Conservation (phyloP, 23 tunicate genomes). For the Trididemnum miniatum region DNA sequence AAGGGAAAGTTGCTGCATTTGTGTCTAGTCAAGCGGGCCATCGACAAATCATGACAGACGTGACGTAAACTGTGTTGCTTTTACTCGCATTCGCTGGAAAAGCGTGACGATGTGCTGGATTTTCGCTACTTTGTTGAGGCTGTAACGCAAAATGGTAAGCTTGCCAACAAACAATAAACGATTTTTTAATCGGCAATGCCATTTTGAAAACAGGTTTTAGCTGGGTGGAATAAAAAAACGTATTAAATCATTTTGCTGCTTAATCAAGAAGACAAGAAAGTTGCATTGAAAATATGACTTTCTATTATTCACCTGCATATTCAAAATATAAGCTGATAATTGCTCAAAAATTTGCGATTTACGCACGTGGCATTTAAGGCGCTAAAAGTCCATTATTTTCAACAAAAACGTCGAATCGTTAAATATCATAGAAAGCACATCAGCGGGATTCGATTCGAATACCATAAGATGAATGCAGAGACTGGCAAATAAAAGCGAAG, state of each 20-base stretch:
- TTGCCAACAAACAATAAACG: not conserved
- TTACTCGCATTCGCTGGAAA: constrained; percentile 8
- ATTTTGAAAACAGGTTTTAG: too few relatives aligned
- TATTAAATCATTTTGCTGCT: too few relatives aligned
- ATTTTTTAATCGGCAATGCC: not conserved
- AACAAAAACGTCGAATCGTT: not conserved
- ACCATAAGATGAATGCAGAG: not conserved
- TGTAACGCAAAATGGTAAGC: not conserved
- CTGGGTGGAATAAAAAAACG: too few relatives aligned
- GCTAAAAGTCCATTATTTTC: not conserved
- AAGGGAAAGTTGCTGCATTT: not conserved
- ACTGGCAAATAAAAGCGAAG: too few relatives aligned
- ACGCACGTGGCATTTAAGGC: constrained; percentile 17
- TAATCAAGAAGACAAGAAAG: too few relatives aligned
- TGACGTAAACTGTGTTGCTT: not conserved
- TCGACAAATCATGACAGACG: constrained; percentile 16
- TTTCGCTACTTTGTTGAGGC: not conserved
- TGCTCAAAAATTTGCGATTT: too few relatives aligned
- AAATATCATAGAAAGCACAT: not conserved
- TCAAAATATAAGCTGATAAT: too few relatives aligned
- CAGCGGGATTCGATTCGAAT: not conserved
- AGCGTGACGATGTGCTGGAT: constrained; percentile 2
- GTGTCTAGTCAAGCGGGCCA: not conserved
- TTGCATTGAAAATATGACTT: too few relatives aligned
- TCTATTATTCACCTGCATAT: too few relatives aligned